Evolutionary conservation across 2,797 vertebrate genomes (phyloP).

Genomic region (Microctenopoma lineatum): DNA sequence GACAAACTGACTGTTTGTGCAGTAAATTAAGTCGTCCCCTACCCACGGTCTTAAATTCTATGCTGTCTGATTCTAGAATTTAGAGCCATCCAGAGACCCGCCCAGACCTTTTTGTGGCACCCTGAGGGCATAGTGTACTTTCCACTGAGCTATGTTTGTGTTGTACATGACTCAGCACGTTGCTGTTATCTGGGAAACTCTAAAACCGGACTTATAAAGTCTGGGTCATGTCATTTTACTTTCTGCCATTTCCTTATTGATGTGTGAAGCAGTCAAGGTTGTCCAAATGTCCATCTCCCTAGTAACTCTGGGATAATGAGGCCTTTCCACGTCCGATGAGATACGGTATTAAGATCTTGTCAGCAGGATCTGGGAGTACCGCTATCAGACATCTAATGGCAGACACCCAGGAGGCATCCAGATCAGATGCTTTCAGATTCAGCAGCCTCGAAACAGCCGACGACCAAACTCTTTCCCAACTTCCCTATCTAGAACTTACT

Average conservation of each 20-base stretch:
- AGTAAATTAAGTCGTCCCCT: conserved; percentile 17
- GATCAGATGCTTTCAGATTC: no score
- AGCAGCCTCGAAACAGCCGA: no score
- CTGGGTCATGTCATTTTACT: conserved; percentile 1
- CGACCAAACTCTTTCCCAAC: no score
- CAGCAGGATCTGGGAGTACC: no score
- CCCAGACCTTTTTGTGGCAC: background rate
- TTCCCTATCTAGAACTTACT: no score
- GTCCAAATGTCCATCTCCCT: background rate
- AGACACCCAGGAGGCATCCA: no score
- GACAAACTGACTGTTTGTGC: background rate
- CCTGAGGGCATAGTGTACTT: background rate
- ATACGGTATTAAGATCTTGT: no score
- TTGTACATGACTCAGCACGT: conserved; percentile 6
- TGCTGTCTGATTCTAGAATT: conserved; percentile 5
- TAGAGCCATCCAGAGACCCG: conserved; percentile 4
- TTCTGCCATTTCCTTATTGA: conserved; percentile 13
- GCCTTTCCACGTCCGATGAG: no score
- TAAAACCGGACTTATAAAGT: background rate
- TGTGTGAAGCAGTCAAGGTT: background rate
- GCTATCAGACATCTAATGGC: no score
- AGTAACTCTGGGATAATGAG: background rate
- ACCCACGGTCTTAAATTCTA: background rate
- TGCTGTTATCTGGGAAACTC: conserved; percentile 3
- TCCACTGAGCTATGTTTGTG: conserved; percentile 1